These are phyloP conservation scores for Caenorhabditis wallacei DNA, from an alignment of 2,888 invertebrate species.

Conservation along the genomic window DNA sequence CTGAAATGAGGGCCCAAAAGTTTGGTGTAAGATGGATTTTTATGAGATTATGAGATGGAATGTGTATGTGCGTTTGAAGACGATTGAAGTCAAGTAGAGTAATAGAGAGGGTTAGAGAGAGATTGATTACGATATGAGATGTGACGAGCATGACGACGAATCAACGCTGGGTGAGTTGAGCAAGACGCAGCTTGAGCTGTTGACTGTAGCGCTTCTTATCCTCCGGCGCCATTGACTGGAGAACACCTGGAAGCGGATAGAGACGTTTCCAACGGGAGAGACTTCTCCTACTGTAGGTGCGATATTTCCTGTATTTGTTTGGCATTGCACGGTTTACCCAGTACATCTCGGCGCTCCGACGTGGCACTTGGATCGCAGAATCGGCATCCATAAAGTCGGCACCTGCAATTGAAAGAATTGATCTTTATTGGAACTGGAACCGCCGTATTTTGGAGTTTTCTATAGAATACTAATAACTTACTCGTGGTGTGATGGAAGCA, in stretches of 20 bases:
- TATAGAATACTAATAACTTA: constrained; percentile 31
- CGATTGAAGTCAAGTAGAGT: too few species aligned
- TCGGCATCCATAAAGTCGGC: constrained; percentile 63
- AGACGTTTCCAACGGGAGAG: constrained; percentile 48
- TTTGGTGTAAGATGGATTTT: constrained; percentile 29
- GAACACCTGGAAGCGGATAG: constrained; percentile 56
- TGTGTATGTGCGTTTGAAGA: neutral
- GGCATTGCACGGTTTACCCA: constrained; percentile 68
- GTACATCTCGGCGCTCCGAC: constrained; percentile 67
- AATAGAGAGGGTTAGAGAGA: too few species aligned
- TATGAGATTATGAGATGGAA: neutral
- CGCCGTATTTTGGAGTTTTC: neutral
- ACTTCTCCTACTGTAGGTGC: constrained; percentile 66
- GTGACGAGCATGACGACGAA: constrained; percentile 7
- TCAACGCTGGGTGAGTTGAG: constrained; percentile 49
- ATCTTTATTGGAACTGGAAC: neutral
- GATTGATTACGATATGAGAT: constrained; percentile 15
- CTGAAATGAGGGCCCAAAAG: constrained; percentile 32
- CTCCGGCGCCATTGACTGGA: constrained; percentile 63
- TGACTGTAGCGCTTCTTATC: constrained; percentile 57
- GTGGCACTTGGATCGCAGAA: constrained; percentile 62
- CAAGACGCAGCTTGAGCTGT: constrained; percentile 51
- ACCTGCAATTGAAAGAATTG: constrained; percentile 29
- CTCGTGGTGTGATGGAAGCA: constrained; percentile 60
- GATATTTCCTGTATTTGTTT: constrained; percentile 66